Percentiles rank a stretch among this genome's conserved stretches.
These are phyloP conservation scores for Ceratina calcarata DNA, from an alignment of 1,140 invertebrate species.

Conservation along the genomic window DNA sequence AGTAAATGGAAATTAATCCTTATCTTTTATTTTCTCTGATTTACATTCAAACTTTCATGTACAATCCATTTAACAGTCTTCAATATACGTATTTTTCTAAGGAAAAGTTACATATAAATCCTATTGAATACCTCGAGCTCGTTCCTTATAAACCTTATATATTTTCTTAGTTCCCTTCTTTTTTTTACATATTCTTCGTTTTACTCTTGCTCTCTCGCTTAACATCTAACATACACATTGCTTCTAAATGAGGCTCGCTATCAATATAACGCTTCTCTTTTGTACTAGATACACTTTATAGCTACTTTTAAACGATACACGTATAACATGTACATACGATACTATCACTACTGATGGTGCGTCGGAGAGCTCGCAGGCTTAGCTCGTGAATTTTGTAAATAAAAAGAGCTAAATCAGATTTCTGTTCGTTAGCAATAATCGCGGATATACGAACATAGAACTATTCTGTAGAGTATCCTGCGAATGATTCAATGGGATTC, in stretches of 20 bases:
- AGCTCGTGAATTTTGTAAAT: not conserved
- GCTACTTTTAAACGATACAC: not conserved
- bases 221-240: slow-evolving; percentile 36
- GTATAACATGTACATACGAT: not conserved
- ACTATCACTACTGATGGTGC: not conserved
- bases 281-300: slow-evolving; percentile 8
- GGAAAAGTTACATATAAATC: slow-evolving; percentile 37
- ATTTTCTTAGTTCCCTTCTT: not conserved
- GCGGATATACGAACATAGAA: no score
- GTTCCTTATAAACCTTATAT: slow-evolving; percentile 20
- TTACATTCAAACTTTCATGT: slow-evolving; percentile 50
- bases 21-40: slow-evolving; percentile 46
- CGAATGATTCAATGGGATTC: no score
- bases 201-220: slow-evolving; percentile 12
- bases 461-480: no score
- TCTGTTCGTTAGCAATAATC: no score
- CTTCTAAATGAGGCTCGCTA: slow-evolving; percentile 39
- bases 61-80: slow-evolving; percentile 48
- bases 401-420: not conserved
- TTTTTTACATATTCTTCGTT: slow-evolving; percentile 24
- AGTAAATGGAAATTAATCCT: slow-evolving; percentile 28
- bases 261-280: slow-evolving; percentile 17
- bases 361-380: no score
- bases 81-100: slow-evolving; percentile 32
- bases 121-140: slow-evolving; percentile 9